Base-by-base conservation (phyloP, 2,113 vertebrate species). In the Deroptyus accipitrinus region DNA sequence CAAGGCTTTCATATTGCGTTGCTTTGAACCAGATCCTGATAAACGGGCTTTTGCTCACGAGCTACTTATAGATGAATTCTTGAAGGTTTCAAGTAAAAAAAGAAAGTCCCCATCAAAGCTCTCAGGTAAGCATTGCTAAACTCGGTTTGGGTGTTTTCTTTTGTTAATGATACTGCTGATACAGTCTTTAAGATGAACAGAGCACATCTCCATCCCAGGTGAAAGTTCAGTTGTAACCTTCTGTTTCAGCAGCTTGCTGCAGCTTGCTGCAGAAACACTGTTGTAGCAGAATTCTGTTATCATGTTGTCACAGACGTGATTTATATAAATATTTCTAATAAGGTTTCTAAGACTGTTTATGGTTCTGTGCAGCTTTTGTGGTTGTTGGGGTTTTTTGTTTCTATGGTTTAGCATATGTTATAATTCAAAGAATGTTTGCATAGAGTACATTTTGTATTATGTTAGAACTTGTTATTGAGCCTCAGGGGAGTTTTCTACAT, bases 1-100 rank as follows among this genome's bases (percentile, higher is more conserved):
- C 94, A 99, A 99, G 93, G 99, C 99, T 1, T 99, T 99, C 94
- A 99, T 99, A 94, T 25, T 99, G 87, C 98, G 98, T 61, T 99
- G 99, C 96, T 99, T 99, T 77, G 99, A 99, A 96, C 99, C 99
- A 4, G 99, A 99, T 92, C 99, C 99, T 4, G 98, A 99, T 95
- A 98, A 97, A n/a, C 98, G 99, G 17, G 98, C 99, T 90, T 98
- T 98, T 41, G 98, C 99, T 76, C 94, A 98, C 17, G 98, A 99
- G 92, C 98, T 99, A 61, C 99, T 99, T 86, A 91, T 98, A 9
- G 99, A 99, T 39, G 99, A 99, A 64, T 99, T 99, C 97, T 98
- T 99, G 96, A 99, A 98, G 15, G 99, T 99, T 95, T 99, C 99
- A 79, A 99, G 99, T 96, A 99, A 98, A 97, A 99, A 99, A 98